Evolutionary conservation across 2,113 vertebrate genomes (phyloP), one percentile per base, ranked within the genome.

Genomic region (Pelvicachromis taeniatus): DNA sequence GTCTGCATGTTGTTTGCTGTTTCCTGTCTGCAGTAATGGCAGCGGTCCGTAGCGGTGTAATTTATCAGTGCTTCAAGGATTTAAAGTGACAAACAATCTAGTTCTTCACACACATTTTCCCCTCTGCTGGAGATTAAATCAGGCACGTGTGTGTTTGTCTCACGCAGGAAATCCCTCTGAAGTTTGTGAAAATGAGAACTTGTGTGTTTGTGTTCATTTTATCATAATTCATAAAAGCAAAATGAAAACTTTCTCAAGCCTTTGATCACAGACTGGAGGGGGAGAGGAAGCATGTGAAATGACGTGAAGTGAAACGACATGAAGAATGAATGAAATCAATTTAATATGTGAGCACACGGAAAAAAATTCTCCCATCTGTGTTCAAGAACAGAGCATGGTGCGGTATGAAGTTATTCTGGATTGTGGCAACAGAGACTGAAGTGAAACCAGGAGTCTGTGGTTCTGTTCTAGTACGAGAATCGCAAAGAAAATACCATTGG

Each of bases 271-370:
- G 23, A 31, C 31, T 9, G 17, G 53, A 84, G 81, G 81, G 73
- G 79, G 86, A 79, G 90, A 82, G 82, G 88, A 92, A 88, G 84
- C 50, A 83, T 83, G 83, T 78, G 87, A 89, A 83, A 85, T 55
- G 86, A 86, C 42, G 48, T 65, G 85, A 91, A 65, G 86, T 85
- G 82, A 88, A 84, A 84, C 9, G 73, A 63, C 42, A 38, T 33
- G 21, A 21, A 77, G 81, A 55, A 55, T 55, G 38, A 85, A 82
- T 42, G 73, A 38, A 88, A 81, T 78, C 61, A 55, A 38, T 85
- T 84, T 80, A 54, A 85, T 78, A 58, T 78, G 21, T 7, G 26
- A 63, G 26, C 33, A 55, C 7, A 29, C 50, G 29, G n/a, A 17
- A 4, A 78, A 70, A 68, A 29, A 23, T 33, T 4, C 84, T 77